These are phyloP conservation scores for Coptodon rendalli DNA, from an alignment of 2,113 vertebrate species.

Conservation along the genomic window DNA sequence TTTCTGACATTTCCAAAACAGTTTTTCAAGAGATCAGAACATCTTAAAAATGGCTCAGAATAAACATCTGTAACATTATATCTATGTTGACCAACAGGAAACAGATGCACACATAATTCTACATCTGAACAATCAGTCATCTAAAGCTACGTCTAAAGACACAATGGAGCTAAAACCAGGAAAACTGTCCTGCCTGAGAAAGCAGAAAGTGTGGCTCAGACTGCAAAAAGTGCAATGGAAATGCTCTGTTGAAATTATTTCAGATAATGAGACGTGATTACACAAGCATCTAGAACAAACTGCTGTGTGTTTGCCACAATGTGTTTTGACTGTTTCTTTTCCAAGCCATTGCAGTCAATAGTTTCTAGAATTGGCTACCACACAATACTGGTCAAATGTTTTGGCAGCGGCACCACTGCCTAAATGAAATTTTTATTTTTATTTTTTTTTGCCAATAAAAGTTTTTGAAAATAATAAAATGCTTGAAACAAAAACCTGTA, in stretches of 20 bases:
- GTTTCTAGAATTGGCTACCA: rapidly evolving
- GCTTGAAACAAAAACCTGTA: background rate
- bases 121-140: background rate
- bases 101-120: background rate
- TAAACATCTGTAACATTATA: background rate
- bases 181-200: background rate
- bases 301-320: background rate
- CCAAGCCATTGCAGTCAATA: background rate
- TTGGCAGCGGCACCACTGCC: background rate
- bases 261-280: background rate
- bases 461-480: background rate
- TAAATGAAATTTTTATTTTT: background rate
- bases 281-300: background rate
- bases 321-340: background rate
- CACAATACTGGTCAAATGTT: background rate
- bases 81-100: background rate
- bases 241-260: background rate
- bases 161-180: background rate
- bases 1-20: background rate
- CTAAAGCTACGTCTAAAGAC: background rate
- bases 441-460: background rate
- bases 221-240: background rate
- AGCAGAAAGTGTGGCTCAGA: background rate
- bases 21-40: background rate
- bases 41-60: background rate